These are phyloP conservation scores for Gibbula magus DNA, from an alignment of 2,888 invertebrate species.

Conservation along the genomic window DNA sequence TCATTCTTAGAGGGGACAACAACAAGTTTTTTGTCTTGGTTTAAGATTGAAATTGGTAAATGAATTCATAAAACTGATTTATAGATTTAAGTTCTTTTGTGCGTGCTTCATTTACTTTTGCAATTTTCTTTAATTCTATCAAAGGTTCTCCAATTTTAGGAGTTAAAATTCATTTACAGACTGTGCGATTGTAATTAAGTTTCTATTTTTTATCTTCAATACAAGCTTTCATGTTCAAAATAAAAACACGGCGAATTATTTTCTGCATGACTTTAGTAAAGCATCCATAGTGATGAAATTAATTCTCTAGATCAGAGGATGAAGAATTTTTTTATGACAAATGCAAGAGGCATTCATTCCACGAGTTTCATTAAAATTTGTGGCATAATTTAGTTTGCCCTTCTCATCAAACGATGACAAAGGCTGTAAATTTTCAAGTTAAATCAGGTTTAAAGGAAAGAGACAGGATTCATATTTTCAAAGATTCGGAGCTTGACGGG, in stretches of 20 bases:
- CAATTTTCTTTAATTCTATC: not conserved
- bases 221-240: conserved; percentile 16
- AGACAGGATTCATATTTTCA: too few relatives aligned
- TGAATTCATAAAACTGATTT: conserved; percentile 15
- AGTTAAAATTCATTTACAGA: conserved; percentile 3
- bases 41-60: not conserved
- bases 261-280: conserved; percentile 1
- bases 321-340: not conserved
- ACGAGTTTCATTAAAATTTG: not conserved
- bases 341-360: not conserved
- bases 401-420: too few relatives aligned
- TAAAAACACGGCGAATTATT: not conserved
- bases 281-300: conserved; percentile 3
- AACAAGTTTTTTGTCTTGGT: not conserved
- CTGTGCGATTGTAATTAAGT: not conserved
- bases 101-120: conserved; percentile 20
- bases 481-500: too few relatives aligned
- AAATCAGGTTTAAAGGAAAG: too few relatives aligned
- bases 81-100: not conserved
- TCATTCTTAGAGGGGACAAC: not conserved
- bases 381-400: too few relatives aligned
- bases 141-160: not conserved
- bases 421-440: too few relatives aligned
- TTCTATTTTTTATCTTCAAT: conserved; percentile 1
- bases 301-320: conserved; percentile 1